Evolutionary conservation across 2,888 invertebrate genomes (phyloP).

Genomic region (Tribolium freemani): DNA sequence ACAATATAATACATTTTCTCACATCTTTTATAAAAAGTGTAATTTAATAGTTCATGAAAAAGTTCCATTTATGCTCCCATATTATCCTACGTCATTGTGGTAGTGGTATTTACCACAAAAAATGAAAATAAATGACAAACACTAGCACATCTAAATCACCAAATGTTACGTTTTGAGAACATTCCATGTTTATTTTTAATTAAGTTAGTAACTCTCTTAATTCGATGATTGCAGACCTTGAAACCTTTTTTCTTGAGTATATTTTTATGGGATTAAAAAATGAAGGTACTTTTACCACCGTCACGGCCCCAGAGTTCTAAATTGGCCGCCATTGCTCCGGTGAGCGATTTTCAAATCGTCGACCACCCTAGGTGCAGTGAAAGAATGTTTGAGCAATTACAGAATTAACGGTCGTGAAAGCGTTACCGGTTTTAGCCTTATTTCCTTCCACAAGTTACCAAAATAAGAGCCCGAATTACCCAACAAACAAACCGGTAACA

Average conservation of each 20-base stretch:
- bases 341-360: conserved; percentile 5
- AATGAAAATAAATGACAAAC: background rate
- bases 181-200: background rate
- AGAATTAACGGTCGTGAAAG: conserved; percentile 30
- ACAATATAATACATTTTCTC: background rate
- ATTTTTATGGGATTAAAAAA: background rate
- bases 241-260: background rate
- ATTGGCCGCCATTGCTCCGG: background rate
- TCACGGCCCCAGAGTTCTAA: background rate
- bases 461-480: conserved; percentile 27
- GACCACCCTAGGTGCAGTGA: conserved; percentile 12
- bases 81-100: background rate
- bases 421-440: conserved; percentile 33
- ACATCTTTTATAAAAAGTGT: background rate
- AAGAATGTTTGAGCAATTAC: conserved; percentile 19
- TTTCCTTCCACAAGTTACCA: conserved; percentile 35
- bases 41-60: background rate
- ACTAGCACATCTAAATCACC: background rate
- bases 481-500: conserved; percentile 6
- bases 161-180: background rate
- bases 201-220: background rate
- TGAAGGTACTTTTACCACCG: background rate
- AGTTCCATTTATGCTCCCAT: background rate
- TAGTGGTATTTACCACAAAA: background rate
- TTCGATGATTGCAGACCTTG: background rate